Conservation (phyloP, 2,113 vertebrate genomes). For the Oryzias melastigma region DNA sequence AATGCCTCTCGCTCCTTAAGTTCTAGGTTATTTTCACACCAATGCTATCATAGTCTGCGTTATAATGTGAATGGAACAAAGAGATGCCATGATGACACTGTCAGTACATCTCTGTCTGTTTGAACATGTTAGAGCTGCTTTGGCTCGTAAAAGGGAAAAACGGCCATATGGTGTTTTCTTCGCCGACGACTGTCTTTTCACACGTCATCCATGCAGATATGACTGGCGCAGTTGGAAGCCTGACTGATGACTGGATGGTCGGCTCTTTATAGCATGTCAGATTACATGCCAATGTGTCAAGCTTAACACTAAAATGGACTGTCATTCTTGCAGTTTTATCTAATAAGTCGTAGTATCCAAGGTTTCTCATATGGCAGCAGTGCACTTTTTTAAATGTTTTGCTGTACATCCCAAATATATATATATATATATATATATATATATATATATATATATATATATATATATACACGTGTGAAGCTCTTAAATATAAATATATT, state of each 20-base stretch:
- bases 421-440: too few species aligned
- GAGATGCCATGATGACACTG: slow-evolving; percentile 14
- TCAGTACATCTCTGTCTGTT: slow-evolving; percentile 37
- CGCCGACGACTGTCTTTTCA: slow-evolving; percentile 32
- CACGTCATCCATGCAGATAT: slow-evolving; percentile 37
- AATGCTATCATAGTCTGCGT: slow-evolving; percentile 1
- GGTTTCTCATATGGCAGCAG: not conserved
- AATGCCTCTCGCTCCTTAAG: too few species aligned
- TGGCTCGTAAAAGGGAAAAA: slow-evolving; percentile 19
- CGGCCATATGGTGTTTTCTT: slow-evolving; percentile 58
- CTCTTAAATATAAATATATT: too few species aligned
- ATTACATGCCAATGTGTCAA: slow-evolving; percentile 18
- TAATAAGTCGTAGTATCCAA: not conserved
- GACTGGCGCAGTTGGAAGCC: slow-evolving; percentile 26
- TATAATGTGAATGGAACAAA: slow-evolving; percentile 37
- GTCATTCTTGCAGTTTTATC: not conserved
- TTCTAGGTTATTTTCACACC: slow-evolving; percentile 2
- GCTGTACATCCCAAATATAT: too few species aligned
- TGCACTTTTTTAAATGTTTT: too few species aligned
- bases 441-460: too few species aligned
- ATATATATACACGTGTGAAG: too few species aligned
- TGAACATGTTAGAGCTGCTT: slow-evolving; percentile 31
- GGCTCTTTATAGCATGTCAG: slow-evolving; percentile 28
- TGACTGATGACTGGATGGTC: slow-evolving; percentile 39
- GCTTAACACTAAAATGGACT: not conserved